Base-by-base conservation (phyloP, 2,888 invertebrate species). In the Andrena chrysosceles region DNA sequence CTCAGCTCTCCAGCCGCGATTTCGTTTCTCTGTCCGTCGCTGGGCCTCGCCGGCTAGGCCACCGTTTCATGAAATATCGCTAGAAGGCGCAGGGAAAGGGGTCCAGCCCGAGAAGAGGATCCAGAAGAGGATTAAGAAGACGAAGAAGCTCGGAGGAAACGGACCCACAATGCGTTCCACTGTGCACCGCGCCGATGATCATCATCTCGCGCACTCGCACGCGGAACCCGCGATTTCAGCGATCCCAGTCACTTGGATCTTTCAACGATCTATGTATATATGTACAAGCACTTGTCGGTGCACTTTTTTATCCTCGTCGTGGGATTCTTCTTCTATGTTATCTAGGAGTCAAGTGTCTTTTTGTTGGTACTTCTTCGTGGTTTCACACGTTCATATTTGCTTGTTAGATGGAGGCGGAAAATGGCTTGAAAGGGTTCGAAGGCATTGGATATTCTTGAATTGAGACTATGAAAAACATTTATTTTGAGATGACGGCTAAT, bases 111-210 rank as follows among this genome's bases (percentile, higher is more conserved):
- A 42, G 42, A 42, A 42, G 42, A 42, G 31, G 72, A 8, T 42
- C 20, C 33, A 60, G 70, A 78, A 54, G 64, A 63, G 72, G 80
- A 84, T 78, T 70, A 73, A 77, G 84, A 83, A 82, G 84, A 83
- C 73, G 79, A 83, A 82, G 67, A 69, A 74, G 66, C 73, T 66
- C 81, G 83, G 78, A 80, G 86, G 52, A 52, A 52, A 29, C 6
- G n/a, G 77, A 60, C 77, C 69, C 76, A 91, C 90, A 91, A 90
- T 88, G 87, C 86, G 75, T 70, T 79, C 81, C 88, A 90, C 86
- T 91, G 91, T 91, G 77, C 68, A 7, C 16, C 26, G 23, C 31
- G 49, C 31, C 31, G 29, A 59, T 79, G 56, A 63, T 70, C 62
- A 62, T 48, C 56, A 23, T 20, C 29, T 31, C 16, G 56, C 20